These are phyloP conservation scores for Sialia sialis DNA, from an alignment of 2,113 vertebrate genomes.

Conservation along the genomic window DNA sequence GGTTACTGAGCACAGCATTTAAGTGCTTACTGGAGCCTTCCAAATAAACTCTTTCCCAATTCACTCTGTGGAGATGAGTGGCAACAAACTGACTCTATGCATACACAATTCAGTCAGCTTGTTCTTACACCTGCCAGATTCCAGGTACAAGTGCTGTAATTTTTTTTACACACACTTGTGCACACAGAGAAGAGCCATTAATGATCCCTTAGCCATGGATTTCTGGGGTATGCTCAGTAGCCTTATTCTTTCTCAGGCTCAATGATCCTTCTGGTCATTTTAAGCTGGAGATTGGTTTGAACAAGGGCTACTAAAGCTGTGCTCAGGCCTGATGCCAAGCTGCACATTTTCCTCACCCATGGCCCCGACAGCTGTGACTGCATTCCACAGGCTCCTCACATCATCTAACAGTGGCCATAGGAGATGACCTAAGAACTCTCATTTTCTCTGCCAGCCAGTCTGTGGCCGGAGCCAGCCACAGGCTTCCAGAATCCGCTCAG, in stretches of 20 bases:
- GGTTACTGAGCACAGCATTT: not conserved
- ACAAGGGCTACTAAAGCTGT: not conserved
- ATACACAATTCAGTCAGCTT: not conserved
- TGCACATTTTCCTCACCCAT: not conserved
- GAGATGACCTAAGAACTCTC: not conserved
- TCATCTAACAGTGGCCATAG: not conserved
- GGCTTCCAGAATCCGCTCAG: not conserved
- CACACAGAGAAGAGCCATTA: not conserved
- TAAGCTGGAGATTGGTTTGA: not conserved
- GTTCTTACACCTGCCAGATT: not conserved
- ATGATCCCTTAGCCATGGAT: not conserved
- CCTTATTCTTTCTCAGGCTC: not conserved
- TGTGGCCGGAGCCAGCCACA: not conserved
- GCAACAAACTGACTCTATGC: not conserved
- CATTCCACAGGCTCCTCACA: not conserved
- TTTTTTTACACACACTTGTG: not conserved
- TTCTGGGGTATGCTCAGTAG: not conserved
- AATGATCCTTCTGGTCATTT: not conserved
- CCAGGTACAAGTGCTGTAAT: not conserved
- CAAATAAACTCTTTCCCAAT: not conserved
- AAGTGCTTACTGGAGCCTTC: not conserved
- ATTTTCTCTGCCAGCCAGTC: not conserved
- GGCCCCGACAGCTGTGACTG: rapidly evolving
- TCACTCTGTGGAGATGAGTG: not conserved
- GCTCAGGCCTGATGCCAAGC: not conserved